Base-by-base conservation (phyloP, 2,113 vertebrate species). In the Clarias gariepinus region DNA sequence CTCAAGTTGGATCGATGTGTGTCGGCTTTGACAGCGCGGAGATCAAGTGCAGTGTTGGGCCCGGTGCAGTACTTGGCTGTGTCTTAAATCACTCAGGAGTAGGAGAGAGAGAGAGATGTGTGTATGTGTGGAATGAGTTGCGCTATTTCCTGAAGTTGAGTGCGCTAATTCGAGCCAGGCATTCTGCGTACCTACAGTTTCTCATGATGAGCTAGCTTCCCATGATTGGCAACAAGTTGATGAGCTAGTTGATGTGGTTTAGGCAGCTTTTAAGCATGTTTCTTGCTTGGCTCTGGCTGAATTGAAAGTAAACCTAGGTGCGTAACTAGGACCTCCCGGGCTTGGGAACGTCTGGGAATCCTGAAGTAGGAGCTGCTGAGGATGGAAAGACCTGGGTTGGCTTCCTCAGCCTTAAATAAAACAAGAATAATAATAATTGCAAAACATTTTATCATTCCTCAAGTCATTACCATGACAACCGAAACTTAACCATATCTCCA, bases 61-160 rank as follows among this genome's bases (percentile, higher is more conserved):
- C 25, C 74, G 74, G 80, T 23, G 12, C 76, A 19, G 76, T 86
- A 74, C 88, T 84, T 85, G 58, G 78, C 74, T 87, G 6, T 57
- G 28, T 66, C 47, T 78, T 30, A 30, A 36, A 60, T 23, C 9
- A 36, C 28, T 36, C 15, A 60, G 23, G 18, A 58, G 28, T 12
- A 23, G 2, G 71, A 18, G 21, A 83, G 28, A 28, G n/a, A 3
- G 30, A 86, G 36, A 68, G 41, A 33, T 16, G 47, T 47, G 74
- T 15, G 2, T 47, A 47, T 47, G 47, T 28, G 28, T 73, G 63
- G 79, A 25, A 73, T 63, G 64, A 58, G 69, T 30, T 64, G 36
- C n/a, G n/a, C n/a, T n/a, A n/a, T n/a, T n/a, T n/a, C n/a, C n/a
- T n/a, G n/a, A n/a, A n/a, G n/a, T n/a, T n/a, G n/a, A n/a, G 55